Percentiles rank a stretch among this genome's conserved stretches.
Evolutionary conservation across 2,113 vertebrate genomes (phyloP).

Genomic region (Smithornis capensis): DNA sequence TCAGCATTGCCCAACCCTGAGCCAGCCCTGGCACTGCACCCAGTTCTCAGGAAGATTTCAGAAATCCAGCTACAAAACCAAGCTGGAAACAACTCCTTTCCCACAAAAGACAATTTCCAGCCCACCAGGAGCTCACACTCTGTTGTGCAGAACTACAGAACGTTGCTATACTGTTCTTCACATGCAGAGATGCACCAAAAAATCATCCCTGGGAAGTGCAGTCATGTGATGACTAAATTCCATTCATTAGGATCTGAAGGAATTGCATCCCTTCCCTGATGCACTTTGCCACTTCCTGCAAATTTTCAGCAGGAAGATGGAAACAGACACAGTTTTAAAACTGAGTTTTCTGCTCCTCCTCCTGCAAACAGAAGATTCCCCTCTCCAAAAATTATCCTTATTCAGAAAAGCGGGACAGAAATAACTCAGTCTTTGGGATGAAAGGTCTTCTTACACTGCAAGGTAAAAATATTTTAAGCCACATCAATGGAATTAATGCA

Average conservation of each 20-base stretch:
- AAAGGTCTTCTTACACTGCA: background rate
- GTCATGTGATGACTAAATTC: background rate
- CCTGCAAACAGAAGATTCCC: accelerated
- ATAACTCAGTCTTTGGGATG: background rate
- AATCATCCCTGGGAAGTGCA: background rate
- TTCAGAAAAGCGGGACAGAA: background rate
- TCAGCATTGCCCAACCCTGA: accelerated
- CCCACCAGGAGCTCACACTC: accelerated
- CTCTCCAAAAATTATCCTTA: background rate
- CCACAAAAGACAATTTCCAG: background rate
- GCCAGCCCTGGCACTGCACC: background rate
- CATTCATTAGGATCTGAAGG: background rate
- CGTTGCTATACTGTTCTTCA: accelerated
- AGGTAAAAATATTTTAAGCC: background rate
- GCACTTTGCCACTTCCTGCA: background rate
- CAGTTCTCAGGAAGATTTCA: background rate
- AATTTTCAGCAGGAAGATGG: background rate
- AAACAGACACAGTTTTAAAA: background rate
- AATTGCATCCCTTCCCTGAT: background rate
- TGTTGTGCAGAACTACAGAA: background rate
- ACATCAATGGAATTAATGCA: background rate
- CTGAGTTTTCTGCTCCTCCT: background rate
- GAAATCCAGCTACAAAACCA: background rate
- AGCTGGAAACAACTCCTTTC: background rate
- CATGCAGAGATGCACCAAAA: background rate